Conservation (phyloP, 1,140 invertebrate genomes). For the Zophobas morio region DNA sequence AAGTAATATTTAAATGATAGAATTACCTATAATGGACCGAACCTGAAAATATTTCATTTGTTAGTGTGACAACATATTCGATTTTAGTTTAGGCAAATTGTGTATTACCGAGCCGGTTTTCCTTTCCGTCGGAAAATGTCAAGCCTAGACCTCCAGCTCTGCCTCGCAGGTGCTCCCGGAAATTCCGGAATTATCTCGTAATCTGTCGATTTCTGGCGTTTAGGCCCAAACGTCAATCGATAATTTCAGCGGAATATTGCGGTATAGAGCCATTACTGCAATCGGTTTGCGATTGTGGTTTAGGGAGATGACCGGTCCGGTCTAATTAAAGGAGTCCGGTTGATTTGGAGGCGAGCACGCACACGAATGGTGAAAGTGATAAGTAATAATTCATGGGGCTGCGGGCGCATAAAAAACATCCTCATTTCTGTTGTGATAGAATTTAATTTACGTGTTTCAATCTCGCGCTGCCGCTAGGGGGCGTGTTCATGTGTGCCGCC, state of each 20-base stretch:
- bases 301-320: slow-evolving; percentile 10
- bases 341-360: slow-evolving; percentile 49
- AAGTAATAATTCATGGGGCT: slow-evolving; percentile 57
- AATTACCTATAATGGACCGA: too few species aligned
- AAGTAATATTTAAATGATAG: too few species aligned
- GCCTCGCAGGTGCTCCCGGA: not conserved
- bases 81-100: too few species aligned
- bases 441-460: slow-evolving; percentile 67
- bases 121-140: too few species aligned
- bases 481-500: slow-evolving; percentile 61
- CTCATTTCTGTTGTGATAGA: slow-evolving; percentile 63
- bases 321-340: slow-evolving; percentile 44
- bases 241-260: not conserved
- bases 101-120: too few species aligned
- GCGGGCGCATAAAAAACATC: slow-evolving; percentile 37
- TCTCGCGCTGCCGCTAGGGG: slow-evolving; percentile 58
- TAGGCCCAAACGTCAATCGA: not conserved
- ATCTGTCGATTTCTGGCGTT: slow-evolving; percentile 2
- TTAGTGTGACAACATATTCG: too few species aligned
- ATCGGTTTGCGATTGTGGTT: slow-evolving; percentile 2
- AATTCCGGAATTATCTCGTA: not conserved
- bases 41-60: too few species aligned
- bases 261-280: slow-evolving; percentile 26
- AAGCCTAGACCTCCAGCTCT: too few species aligned
- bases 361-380: slow-evolving; percentile 60